phyloP scores from a whole-genome alignment of 2,888 invertebrate species.

The Lordiphosa andalusiaca region DNA sequence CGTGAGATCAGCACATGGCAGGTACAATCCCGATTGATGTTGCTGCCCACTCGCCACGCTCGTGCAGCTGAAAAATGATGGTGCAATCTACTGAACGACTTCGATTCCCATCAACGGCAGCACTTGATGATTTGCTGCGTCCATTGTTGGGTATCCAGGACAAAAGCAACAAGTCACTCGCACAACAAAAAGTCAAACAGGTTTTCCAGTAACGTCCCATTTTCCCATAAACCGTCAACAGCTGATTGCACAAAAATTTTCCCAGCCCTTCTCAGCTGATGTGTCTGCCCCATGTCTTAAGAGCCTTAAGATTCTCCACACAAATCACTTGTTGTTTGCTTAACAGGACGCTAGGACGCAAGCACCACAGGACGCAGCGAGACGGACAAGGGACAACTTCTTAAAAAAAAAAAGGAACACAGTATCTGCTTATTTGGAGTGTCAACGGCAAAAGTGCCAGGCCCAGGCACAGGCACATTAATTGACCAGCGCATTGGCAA shows the following conservation, averaged over 20 bases:
- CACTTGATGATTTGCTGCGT: constrained; percentile 69
- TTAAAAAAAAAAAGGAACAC: too few species aligned
- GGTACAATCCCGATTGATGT: constrained; percentile 43
- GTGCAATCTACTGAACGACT: constrained; percentile 48
- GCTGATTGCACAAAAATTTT: constrained; percentile 70
- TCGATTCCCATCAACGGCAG: constrained; percentile 53
- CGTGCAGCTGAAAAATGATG: constrained; percentile 74
- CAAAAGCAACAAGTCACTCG: constrained; percentile 50
- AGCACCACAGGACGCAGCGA: constrained; percentile 49
- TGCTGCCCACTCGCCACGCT: constrained; percentile 66
- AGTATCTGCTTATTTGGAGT: constrained; percentile 55
- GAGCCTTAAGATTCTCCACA: constrained; percentile 22
- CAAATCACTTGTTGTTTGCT: constrained; percentile 62
- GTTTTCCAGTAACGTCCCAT: constrained; percentile 48
- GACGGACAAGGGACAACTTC: constrained; percentile 23
- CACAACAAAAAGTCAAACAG: constrained; percentile 66
- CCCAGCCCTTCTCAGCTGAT: constrained; percentile 63
- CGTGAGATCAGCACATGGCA: constrained; percentile 74
- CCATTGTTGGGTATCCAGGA: constrained; percentile 56
- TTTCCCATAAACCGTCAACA: constrained; percentile 66
- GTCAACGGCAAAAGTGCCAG: constrained; percentile 55
- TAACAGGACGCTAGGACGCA: constrained; percentile 51
- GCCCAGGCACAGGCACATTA: constrained; percentile 50
- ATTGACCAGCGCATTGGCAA: constrained; percentile 70
- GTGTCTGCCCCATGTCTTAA: constrained; percentile 18